phyloP scores from a whole-genome alignment of 2,888 invertebrate genomes.

The Protodeltote pygarga region DNA sequence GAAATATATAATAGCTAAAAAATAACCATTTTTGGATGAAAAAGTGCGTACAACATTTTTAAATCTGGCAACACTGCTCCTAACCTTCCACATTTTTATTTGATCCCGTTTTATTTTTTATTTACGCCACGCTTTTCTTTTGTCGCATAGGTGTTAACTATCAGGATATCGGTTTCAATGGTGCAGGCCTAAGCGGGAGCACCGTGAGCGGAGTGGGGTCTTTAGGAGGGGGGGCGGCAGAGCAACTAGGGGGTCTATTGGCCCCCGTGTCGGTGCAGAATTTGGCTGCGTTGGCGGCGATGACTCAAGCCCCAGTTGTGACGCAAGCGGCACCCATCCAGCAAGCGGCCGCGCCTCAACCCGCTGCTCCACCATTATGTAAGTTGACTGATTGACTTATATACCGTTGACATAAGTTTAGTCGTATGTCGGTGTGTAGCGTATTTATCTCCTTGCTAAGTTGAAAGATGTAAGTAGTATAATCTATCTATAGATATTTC shows the following conservation, averaged over 20 bases:
- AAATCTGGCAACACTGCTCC: constrained; percentile 12
- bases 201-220: constrained; percentile 65
- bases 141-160: constrained; percentile 79
- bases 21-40: background rate
- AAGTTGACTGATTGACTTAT: constrained; percentile 56
- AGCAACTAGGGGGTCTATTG: constrained; percentile 94
- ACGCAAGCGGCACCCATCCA: constrained; percentile 81
- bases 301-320: constrained; percentile 89
- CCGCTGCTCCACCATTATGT: constrained; percentile 78
- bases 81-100: constrained; percentile 14
- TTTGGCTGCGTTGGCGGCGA: constrained; percentile 95
- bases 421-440: too few relatives aligned
- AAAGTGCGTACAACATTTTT: background rate
- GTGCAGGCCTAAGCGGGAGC: constrained; percentile 80
- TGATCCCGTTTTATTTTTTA: constrained; percentile 42
- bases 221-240: constrained; percentile 89
- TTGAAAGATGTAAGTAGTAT: too few relatives aligned
- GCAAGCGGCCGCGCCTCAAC: constrained; percentile 75
- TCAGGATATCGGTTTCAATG: constrained; percentile 85
- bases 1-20: background rate
- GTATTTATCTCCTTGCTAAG: too few relatives aligned
- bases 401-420: too few relatives aligned
- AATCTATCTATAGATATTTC: too few relatives aligned
- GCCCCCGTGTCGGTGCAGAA: constrained; percentile 96
- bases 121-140: constrained; percentile 46